Conservation (phyloP, 2,797 vertebrate genomes). For the Hemitrygon akajei region DNA sequence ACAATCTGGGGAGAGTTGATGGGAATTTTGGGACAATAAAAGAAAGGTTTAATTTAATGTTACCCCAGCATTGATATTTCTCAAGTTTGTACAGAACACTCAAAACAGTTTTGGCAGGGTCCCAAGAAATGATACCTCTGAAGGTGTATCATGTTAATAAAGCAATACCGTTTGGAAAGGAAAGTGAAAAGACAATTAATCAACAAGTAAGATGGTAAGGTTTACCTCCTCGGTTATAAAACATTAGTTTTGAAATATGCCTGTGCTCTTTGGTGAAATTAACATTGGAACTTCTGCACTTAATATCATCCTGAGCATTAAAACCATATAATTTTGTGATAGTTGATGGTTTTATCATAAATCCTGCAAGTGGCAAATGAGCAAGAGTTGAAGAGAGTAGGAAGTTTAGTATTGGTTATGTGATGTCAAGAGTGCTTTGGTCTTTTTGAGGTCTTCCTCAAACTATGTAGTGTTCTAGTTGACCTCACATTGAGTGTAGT, state of each 20-base stretch:
- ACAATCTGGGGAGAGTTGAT: no score
- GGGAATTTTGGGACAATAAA: no score
- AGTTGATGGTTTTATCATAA: not conserved
- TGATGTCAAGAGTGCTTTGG: not conserved
- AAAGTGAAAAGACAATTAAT: not conserved
- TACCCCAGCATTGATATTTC: no score
- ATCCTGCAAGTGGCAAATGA: not conserved
- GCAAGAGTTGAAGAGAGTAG: not conserved
- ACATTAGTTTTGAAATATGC: not conserved
- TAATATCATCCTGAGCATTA: not conserved
- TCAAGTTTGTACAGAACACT: not conserved
- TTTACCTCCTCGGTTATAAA: not conserved
- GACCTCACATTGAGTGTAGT: not conserved
- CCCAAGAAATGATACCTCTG: not conserved
- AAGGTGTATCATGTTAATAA: not conserved
- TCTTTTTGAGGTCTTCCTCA: not conserved
- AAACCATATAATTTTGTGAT: not conserved
- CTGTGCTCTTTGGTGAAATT: not conserved
- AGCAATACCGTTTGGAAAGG: not conserved
- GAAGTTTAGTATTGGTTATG: not conserved
- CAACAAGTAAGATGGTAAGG: not conserved
- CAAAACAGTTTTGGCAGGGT: not conserved
- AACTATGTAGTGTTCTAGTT: not conserved
- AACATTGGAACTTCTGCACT: not conserved
- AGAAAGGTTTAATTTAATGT: no score